These are phyloP conservation scores for Phyllotreta striolata DNA, from an alignment of 2,888 invertebrate species.

Conservation along the genomic window DNA sequence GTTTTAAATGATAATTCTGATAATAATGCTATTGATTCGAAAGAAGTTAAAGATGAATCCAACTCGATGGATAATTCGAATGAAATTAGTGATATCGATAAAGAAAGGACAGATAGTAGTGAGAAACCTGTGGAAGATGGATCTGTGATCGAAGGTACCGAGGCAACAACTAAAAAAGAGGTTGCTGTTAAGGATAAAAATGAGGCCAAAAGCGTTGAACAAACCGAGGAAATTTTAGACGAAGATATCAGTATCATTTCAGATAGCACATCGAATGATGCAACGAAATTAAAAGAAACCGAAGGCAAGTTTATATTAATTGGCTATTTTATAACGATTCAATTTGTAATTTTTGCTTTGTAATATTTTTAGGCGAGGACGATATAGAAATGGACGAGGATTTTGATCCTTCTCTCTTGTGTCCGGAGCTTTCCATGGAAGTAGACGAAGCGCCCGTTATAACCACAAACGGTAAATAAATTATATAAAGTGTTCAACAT, in stretches of 20 bases:
- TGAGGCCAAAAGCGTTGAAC: constrained; percentile 15
- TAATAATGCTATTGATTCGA: too few relatives aligned
- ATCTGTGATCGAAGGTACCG: constrained; percentile 9
- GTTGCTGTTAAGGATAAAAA: constrained; percentile 3
- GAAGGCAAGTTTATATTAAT: constrained; percentile 16
- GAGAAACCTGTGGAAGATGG: constrained; percentile 4
- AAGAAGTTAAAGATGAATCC: neutral
- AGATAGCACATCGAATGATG: too few relatives aligned
- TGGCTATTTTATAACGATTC: neutral
- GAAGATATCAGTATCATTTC: constrained; percentile 1
- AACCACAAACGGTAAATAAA: constrained; percentile 42
- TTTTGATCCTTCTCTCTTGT: constrained; percentile 55
- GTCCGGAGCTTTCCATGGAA: constrained; percentile 59
- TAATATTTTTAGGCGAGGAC: constrained; percentile 28
- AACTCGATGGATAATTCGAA: neutral
- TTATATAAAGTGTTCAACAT: constrained; percentile 17
- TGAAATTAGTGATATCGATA: neutral
- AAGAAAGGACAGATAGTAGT: constrained; percentile 3
- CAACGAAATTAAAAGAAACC: constrained; percentile 7
- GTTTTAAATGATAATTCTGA: too few relatives aligned
- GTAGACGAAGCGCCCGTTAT: constrained; percentile 54
- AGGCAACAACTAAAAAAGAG: neutral
- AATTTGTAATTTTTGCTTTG: constrained; percentile 2
- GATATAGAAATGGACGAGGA: constrained; percentile 46
- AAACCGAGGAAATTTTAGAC: constrained; percentile 4